phyloP scores from a whole-genome alignment of 2,113 vertebrate genomes.

The Alces alces region DNA sequence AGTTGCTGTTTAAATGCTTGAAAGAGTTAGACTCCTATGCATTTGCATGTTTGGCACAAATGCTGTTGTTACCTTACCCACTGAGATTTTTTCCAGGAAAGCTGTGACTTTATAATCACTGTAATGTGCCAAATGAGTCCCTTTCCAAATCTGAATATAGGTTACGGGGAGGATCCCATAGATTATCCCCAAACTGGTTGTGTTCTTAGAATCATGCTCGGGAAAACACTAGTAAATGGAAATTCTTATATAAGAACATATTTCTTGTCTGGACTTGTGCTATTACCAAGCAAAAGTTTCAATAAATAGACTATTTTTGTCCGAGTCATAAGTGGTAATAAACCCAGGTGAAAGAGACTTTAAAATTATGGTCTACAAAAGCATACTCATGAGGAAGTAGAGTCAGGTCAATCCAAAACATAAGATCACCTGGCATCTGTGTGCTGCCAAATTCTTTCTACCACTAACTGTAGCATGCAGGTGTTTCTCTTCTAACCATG shows the following conservation, averaged over 20 bases:
- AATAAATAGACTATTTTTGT: neutral
- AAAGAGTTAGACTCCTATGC: neutral
- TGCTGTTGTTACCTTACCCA: neutral
- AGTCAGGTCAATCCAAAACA: neutral
- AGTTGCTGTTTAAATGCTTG: neutral
- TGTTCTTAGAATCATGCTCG: neutral
- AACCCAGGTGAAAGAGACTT: neutral
- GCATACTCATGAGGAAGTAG: neutral
- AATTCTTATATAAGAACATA: neutral
- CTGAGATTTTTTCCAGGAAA: neutral
- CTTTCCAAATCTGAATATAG: neutral
- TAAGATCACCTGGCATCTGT: neutral
- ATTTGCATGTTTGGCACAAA: neutral
- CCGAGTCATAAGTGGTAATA: neutral
- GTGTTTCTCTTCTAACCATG: neutral
- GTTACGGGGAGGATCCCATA: neutral
- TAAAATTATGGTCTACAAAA: neutral
- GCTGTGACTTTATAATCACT: neutral
- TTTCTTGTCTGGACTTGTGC: neutral
- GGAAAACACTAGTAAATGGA: neutral
- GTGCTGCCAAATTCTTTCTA: neutral
- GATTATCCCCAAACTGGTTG: neutral
- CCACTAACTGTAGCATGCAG: neutral
- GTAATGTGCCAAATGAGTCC: neutral
- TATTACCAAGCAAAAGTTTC: neutral